These are phyloP conservation scores for Ptychadena robeensis DNA, from an alignment of 2,797 vertebrate species.

Conservation along the genomic window DNA sequence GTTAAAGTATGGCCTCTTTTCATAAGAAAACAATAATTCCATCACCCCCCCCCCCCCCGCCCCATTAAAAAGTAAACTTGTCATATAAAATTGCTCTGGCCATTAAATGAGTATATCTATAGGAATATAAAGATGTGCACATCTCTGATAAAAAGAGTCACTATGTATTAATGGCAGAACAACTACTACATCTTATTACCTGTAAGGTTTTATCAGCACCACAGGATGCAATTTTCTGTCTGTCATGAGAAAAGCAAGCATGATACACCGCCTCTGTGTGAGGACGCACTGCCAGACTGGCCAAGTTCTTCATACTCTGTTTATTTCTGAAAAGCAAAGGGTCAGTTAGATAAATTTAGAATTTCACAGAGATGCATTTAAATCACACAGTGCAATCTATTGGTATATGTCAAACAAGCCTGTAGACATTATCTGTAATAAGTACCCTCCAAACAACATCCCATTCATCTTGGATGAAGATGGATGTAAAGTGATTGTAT, in stretches of 20 bases:
- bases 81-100: no score
- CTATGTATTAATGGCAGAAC: background rate
- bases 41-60: no score
- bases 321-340: slow-evolving; percentile 82
- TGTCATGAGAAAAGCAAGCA: slow-evolving; percentile 91
- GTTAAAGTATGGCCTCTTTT: no score
- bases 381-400: background rate
- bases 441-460: no score
- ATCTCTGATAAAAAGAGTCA: no score
- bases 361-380: background rate
- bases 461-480: no score
- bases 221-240: slow-evolving; percentile 89
- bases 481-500: no score
- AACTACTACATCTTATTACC: slow-evolving; percentile 73
- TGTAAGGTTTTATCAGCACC: slow-evolving; percentile 89
- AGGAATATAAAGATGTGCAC: background rate
- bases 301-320: slow-evolving; percentile 83
- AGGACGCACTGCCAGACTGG: slow-evolving; percentile 89
- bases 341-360: background rate
- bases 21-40: no score
- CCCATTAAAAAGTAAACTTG: no score
- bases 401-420: background rate
- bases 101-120: no score
- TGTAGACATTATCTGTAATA: background rate
- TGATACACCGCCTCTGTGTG: slow-evolving; percentile 90